Evolutionary conservation across 2,113 vertebrate genomes (phyloP).

Genomic region (Excalfactoria chinensis): DNA sequence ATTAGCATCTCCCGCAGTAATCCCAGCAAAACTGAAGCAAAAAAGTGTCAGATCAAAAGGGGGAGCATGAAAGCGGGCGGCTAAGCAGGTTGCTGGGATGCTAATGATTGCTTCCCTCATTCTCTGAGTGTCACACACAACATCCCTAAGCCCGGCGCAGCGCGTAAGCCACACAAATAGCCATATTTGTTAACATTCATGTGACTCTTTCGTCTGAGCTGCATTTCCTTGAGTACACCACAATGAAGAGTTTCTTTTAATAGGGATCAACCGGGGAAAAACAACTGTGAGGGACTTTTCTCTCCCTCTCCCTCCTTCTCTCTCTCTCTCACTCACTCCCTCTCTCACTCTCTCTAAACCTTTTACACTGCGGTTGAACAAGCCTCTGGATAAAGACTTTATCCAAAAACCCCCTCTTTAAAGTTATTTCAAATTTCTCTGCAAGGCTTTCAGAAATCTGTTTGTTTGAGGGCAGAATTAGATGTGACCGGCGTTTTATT

Average conservation of each 20-base stretch:
- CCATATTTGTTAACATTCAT: constrained; percentile 77
- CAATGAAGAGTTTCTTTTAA: constrained; percentile 77
- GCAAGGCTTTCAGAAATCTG: constrained; percentile 99
- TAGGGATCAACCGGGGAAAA: constrained; percentile 73
- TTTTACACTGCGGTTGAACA: constrained; percentile 96
- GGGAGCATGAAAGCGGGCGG: constrained; percentile 66
- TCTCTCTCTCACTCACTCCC: constrained; percentile 70
- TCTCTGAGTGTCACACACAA: constrained; percentile 76
- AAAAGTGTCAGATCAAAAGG: constrained; percentile 73
- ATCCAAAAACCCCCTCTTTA: constrained; percentile 93
- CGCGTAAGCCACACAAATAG: constrained; percentile 77
- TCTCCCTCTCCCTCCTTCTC: constrained; percentile 58
- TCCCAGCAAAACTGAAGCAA: constrained; percentile 65
- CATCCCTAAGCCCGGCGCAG: constrained; percentile 68
- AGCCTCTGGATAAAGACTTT: constrained; percentile 95
- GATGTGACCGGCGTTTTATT: constrained; percentile 99
- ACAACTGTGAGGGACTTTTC: constrained; percentile 75
- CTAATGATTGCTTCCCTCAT: constrained; percentile 79
- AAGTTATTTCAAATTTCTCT: constrained; percentile 99
- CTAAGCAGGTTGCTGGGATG: constrained; percentile 77
- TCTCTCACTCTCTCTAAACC: constrained; percentile 83
- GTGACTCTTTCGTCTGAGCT: constrained; percentile 69
- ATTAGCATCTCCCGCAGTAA: constrained; percentile 68
- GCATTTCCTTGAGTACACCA: constrained; percentile 72
- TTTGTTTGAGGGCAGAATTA: constrained; percentile 99